A percentile compares a stretch with the other conserved stretches of the same genome.
Conservation (phyloP, 2,797 vertebrate species). For the Sebastolobus alascanus region DNA sequence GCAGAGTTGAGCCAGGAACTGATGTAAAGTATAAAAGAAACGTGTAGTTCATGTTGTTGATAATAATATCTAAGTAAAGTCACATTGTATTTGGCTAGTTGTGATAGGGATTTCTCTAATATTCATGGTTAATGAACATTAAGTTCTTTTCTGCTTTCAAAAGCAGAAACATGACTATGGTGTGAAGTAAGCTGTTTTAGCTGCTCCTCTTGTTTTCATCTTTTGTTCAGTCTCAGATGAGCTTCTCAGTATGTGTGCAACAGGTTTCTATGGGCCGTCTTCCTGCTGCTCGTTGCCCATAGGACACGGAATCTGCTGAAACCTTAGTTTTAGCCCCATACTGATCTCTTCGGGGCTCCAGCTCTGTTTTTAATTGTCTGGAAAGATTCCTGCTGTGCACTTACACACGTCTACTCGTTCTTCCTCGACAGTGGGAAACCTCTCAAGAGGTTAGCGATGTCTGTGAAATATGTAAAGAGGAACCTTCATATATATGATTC, state of each 20-base stretch:
- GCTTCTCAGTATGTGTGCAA: background rate
- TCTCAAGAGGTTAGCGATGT: background rate
- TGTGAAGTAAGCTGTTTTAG: background rate
- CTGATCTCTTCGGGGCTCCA: constrained; percentile 22
- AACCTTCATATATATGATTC: constrained; percentile 8
- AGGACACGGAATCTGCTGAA: constrained; percentile 36
- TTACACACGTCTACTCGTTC: constrained; percentile 26
- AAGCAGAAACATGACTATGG: accelerated
- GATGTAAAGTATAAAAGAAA: constrained; percentile 1
- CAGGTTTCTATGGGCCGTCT: background rate
- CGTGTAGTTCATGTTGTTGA: background rate
- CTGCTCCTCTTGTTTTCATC: background rate
- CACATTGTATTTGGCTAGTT: background rate
- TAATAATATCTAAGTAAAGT: background rate
- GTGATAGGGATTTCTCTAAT: background rate
- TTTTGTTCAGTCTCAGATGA: background rate
- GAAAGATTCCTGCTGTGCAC: constrained; percentile 34
- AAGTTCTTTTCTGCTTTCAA: background rate
- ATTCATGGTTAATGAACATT: background rate
- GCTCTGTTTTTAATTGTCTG: constrained; percentile 48
- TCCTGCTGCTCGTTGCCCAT: background rate
- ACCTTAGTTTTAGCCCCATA: constrained; percentile 23
- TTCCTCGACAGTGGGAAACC: background rate
- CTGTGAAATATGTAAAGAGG: background rate
- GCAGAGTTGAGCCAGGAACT: background rate